phyloP scores from a whole-genome alignment of 92 coral and sea anemone species.

The Palythoa caribaeorum region DNA sequence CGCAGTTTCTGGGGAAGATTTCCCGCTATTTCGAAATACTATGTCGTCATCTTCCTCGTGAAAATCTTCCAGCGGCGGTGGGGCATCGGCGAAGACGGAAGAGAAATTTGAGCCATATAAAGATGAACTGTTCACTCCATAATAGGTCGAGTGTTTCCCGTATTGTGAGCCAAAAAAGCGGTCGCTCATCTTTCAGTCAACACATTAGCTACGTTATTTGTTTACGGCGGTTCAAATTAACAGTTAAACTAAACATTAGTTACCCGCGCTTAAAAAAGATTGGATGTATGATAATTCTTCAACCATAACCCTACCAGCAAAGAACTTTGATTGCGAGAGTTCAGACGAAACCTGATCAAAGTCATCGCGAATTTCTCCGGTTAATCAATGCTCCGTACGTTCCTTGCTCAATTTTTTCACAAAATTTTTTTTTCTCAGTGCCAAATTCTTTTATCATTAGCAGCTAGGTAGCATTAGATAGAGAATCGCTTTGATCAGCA shows the following conservation, averaged over 20 bases:
- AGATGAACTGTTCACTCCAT: constrained; percentile 85
- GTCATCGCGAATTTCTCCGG: constrained; percentile 31
- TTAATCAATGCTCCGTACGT: neutral
- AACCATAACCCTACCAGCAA: neutral
- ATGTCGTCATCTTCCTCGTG: constrained; percentile 86
- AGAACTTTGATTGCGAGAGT: neutral
- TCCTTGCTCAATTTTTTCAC: neutral
- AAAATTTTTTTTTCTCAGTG: neutral
- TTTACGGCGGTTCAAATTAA: neutral
- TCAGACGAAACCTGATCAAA: constrained; percentile 23
- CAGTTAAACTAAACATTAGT: constrained; percentile 6
- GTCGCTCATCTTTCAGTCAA: constrained; percentile 63
- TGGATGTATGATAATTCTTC: constrained; percentile 11
- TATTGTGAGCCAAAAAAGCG: constrained; percentile 59
- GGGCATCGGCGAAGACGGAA: constrained; percentile 95
- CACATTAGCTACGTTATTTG: constrained; percentile 6
- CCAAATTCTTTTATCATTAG: neutral
- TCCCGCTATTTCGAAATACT: constrained; percentile 76
- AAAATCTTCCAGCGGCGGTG: constrained; percentile 97
- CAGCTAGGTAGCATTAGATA: neutral
- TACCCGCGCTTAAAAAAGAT: constrained; percentile 19
- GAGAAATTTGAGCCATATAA: constrained; percentile 96
- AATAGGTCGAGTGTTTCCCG: constrained; percentile 74
- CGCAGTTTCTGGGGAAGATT: constrained; percentile 56
- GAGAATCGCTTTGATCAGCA: neutral